A percentile compares a stretch with the other conserved stretches of the same genome.
These are phyloP conservation scores for Phortica variegata DNA, from an alignment of 1,140 invertebrate genomes.

Conservation along the genomic window DNA sequence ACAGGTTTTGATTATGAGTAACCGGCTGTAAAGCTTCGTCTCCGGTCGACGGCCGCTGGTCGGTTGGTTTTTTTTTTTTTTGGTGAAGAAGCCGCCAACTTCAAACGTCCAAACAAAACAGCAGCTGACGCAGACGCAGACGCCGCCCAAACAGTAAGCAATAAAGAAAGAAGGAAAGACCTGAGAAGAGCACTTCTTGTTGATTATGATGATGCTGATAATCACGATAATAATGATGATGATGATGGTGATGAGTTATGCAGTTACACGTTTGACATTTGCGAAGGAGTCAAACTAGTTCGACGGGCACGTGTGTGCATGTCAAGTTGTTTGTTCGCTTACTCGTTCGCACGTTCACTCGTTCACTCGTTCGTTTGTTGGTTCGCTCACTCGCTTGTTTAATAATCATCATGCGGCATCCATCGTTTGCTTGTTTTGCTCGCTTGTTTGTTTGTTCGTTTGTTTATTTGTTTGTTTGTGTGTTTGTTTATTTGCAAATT, in stretches of 20 bases:
- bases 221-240: conserved; percentile 12
- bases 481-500: conserved; percentile 32
- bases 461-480: conserved; percentile 17
- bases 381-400: conserved; percentile 3
- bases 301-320: conserved; percentile 47
- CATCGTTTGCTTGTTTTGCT: background rate
- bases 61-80: no score
- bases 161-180: background rate
- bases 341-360: conserved; percentile 1
- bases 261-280: conserved; percentile 56
- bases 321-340: conserved; percentile 28
- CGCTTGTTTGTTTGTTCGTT: background rate
- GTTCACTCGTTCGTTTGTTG: background rate
- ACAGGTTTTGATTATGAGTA: no score
- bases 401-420: no score
- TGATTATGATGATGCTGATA: conserved; percentile 4
- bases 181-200: conserved; percentile 17
- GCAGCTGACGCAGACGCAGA: conserved; percentile 8
- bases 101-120: no score
- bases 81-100: no score
- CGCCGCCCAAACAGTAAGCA: background rate
- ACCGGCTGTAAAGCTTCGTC: no score
- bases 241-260: conserved; percentile 38
- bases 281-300: conserved; percentile 56
- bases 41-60: no score